Percentiles rank a stretch among this genome's conserved stretches.
phyloP scores from a whole-genome alignment of 2,113 vertebrate genomes.

The Tachysurus fulvidraco region DNA sequence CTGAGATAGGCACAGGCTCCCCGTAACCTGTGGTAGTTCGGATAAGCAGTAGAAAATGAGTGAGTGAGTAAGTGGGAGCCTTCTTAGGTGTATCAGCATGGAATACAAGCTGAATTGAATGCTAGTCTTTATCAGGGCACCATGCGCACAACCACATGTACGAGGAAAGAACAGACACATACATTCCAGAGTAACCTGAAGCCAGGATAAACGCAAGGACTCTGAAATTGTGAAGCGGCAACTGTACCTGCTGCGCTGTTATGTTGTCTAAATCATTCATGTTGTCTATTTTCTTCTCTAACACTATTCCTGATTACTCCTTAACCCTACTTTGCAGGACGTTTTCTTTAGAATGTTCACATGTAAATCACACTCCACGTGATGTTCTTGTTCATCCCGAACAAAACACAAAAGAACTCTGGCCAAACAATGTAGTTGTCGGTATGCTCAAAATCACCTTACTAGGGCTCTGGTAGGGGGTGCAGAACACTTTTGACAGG shows the following conservation, averaged over 20 bases:
- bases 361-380: background rate
- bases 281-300: background rate
- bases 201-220: background rate
- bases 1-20: no score
- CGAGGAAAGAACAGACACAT: background rate
- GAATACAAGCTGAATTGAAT: background rate
- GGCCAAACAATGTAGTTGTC: background rate
- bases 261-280: background rate
- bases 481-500: background rate
- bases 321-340: background rate
- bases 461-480: background rate
- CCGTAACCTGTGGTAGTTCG: no score
- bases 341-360: background rate
- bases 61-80: no score
- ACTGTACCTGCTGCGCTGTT: background rate
- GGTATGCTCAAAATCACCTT: background rate
- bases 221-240: background rate
- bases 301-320: background rate
- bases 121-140: background rate
- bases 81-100: background rate
- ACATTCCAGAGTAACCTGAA: background rate
- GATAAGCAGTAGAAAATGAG: no score
- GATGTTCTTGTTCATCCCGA: background rate
- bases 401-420: background rate
- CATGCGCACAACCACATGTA: background rate